phyloP scores from a whole-genome alignment of 2,113 vertebrate genomes.

The Noctilio leporinus region DNA sequence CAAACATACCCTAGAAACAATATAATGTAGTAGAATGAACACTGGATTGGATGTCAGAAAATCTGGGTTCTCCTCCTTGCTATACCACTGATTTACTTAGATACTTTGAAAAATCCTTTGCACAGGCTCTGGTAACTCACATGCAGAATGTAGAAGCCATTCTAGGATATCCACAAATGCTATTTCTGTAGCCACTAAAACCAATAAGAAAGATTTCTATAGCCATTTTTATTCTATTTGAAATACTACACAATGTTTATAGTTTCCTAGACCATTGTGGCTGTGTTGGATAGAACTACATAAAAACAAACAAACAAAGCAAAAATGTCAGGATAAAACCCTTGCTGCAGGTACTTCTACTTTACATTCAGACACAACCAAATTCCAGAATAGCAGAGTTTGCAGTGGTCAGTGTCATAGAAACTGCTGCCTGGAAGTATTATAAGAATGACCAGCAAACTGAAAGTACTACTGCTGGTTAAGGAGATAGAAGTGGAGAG shows the following conservation, averaged over 20 bases:
- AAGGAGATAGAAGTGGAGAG: background rate
- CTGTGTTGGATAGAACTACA: background rate
- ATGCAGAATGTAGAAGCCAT: background rate
- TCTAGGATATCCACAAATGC: background rate
- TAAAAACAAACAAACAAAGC: background rate
- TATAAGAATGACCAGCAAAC: background rate
- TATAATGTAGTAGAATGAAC: background rate
- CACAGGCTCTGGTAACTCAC: background rate
- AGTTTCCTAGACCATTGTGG: background rate
- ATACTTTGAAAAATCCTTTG: background rate
- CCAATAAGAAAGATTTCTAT: background rate
- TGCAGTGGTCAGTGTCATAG: background rate
- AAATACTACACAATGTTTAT: background rate
- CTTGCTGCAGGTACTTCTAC: conserved; percentile 12
- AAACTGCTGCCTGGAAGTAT: background rate
- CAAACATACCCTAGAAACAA: background rate
- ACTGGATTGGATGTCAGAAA: background rate
- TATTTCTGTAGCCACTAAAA: conserved; percentile 5
- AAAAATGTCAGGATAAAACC: background rate
- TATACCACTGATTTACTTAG: background rate
- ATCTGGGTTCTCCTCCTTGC: background rate
- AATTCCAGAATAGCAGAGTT: background rate
- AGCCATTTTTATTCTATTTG: background rate
- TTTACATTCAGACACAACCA: background rate
- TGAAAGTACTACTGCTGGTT: background rate